Evolutionary conservation across 2,888 invertebrate genomes (phyloP), one percentile per base, ranked within the genome.

Genomic region (Cerastis rubricosa): DNA sequence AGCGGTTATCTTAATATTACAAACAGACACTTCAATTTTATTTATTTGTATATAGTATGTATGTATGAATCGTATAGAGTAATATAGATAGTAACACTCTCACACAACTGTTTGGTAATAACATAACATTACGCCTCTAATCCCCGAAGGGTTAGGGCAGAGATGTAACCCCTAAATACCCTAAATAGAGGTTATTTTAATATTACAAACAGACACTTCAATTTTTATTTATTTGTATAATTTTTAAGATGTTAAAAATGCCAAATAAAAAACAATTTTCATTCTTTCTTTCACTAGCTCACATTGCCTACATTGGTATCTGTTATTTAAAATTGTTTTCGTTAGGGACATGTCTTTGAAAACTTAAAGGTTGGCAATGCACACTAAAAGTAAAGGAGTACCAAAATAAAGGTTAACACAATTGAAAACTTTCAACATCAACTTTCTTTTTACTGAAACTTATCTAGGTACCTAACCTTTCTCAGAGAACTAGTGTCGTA

Each of bases 311-410:
- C 4, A n/a, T 43, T 54, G 25, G 19, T 43, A 51, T 40, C 19
- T 35, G 11, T 12, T 19, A 43, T 22, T 12, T 49, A 25, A 61
- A 49, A 14, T 51, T 47, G 4, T 25, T 43, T 29, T 49, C 40
- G 43, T 40, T 59, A 71, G 17, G 40, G 63, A 74, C 61, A 74
- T 43, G 19, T 63, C 19, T 25, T 64, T n/a, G 5, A 43, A 0
- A 51, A 64, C 35, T 47, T 35, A 54, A 74, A 75, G 19, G 75
- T 65, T 14, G n/a, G 12, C 25, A 57, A 47, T 25, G 54, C 40
- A 40, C 6, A 65, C 25, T 40, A 57, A 76, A 76, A 57, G 57
- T 57, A 25, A 65, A 65, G 0, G 22, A 57, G 25, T 57, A 57
- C 7, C 25, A 25, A 57, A 57, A 57, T 57, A 14, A 25, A 14